Evolutionary conservation across 2,888 invertebrate genomes (phyloP).

Genomic region (Dioctria linearis): DNA sequence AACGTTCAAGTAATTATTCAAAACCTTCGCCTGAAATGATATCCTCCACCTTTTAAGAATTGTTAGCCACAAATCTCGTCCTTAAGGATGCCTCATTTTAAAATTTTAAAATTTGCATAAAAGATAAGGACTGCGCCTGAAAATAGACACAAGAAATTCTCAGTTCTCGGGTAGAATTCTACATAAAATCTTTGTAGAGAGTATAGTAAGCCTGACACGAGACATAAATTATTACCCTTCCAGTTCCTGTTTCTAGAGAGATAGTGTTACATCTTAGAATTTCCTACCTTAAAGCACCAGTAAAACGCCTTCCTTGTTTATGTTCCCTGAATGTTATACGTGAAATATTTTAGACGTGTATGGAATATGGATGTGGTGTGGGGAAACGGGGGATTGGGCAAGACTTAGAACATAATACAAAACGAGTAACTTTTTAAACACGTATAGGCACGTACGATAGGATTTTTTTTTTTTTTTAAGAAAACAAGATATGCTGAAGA

Average conservation of each 20-base stretch:
- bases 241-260: conserved; percentile 47
- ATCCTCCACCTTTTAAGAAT: conserved; percentile 41
- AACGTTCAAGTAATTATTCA: conserved; percentile 41
- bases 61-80: conserved; percentile 38
- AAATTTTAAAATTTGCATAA: conserved; percentile 49
- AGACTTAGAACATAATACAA: too few species aligned
- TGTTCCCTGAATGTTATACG: conserved; percentile 18
- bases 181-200: conserved; percentile 7
- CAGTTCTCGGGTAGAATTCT: not conserved
- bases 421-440: not conserved
- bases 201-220: conserved; percentile 26
- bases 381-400: not conserved
- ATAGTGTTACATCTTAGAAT: conserved; percentile 48
- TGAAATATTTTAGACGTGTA: conserved; percentile 29
- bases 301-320: conserved; percentile 29
- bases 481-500: conserved; percentile 12
- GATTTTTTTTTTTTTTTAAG: conserved; percentile 22
- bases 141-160: conserved; percentile 14
- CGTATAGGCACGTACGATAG: conserved; percentile 31
- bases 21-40: conserved; percentile 27
- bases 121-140: conserved; percentile 41
- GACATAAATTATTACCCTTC: conserved; percentile 46
- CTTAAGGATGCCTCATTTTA: conserved; percentile 44
- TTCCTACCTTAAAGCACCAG: conserved; percentile 38
- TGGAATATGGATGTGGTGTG: not conserved